Conservation (phyloP, 2,797 vertebrate species). For the Hydrolagus colliei region DNA sequence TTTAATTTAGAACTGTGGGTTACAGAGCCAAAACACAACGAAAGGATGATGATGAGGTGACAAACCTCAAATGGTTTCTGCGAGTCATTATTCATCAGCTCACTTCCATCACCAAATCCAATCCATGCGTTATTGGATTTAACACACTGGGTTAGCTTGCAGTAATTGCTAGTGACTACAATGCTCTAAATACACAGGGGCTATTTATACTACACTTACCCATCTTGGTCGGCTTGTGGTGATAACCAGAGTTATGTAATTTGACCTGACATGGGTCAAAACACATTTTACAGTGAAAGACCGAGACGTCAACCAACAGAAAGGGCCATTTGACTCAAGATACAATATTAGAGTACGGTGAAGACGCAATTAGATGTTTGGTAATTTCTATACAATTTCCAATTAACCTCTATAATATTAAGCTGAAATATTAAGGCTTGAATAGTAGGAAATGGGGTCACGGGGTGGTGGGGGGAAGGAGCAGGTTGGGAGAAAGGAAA, state of each 20-base stretch:
- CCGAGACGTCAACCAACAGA: neutral
- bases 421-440: no score
- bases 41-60: neutral
- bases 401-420: no score
- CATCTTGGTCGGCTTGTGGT: no score
- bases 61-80: neutral
- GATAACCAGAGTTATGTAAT: no score
- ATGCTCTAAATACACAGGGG: neutral
- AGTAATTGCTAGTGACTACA: neutral
- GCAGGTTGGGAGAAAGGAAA: no score
- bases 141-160: neutral
- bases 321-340: neutral
- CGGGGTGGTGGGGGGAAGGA: no score
- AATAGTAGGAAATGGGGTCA: no score
- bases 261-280: no score
- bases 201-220: no score
- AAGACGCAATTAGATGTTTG: no score
- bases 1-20: neutral
- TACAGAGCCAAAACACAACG: neutral
- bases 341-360: neutral
- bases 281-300: neutral
- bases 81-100: neutral
- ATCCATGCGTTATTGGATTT: neutral
- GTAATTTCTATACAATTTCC: no score
- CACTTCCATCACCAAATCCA: neutral